These are phyloP conservation scores for Sinocyclocheilus anshuiensis DNA, from an alignment of 2,113 vertebrate genomes.

Conservation along the genomic window DNA sequence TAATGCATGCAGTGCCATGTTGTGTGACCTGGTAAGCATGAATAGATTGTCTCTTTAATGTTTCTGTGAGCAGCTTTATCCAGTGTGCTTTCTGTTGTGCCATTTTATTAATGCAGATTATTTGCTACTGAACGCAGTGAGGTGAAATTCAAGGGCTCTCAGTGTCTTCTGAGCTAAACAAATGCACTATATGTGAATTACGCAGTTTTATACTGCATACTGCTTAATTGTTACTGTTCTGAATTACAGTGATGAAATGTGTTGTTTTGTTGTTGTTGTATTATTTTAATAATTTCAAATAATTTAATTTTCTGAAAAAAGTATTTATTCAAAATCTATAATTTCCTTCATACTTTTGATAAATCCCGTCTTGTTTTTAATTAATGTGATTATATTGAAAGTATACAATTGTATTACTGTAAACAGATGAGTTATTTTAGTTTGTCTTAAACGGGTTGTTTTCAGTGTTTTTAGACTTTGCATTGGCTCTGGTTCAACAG, in stretches of 20 bases:
- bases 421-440: background rate
- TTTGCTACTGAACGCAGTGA: background rate
- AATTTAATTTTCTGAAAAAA: background rate
- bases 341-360: background rate
- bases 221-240: slow-evolving; percentile 12
- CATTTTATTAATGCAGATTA: background rate
- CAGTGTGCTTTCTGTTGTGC: background rate
- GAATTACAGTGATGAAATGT: background rate
- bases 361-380: background rate
- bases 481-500: background rate
- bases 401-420: background rate
- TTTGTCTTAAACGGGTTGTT: background rate
- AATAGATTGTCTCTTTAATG: background rate
- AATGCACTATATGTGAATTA: slow-evolving; percentile 20
- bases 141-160: slow-evolving; percentile 4
- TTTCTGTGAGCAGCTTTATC: slow-evolving; percentile 16
- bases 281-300: background rate
- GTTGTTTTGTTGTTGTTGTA: background rate
- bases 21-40: background rate
- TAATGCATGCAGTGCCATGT: slow-evolving; percentile 23
- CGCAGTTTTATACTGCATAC: slow-evolving; percentile 31
- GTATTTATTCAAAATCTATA: slow-evolving; percentile 1
- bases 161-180: slow-evolving; percentile 10
- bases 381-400: background rate
- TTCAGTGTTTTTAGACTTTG: slow-evolving; percentile 17